phyloP scores from a whole-genome alignment of 2,888 invertebrate species.

The Tetheella fluctuosa region DNA sequence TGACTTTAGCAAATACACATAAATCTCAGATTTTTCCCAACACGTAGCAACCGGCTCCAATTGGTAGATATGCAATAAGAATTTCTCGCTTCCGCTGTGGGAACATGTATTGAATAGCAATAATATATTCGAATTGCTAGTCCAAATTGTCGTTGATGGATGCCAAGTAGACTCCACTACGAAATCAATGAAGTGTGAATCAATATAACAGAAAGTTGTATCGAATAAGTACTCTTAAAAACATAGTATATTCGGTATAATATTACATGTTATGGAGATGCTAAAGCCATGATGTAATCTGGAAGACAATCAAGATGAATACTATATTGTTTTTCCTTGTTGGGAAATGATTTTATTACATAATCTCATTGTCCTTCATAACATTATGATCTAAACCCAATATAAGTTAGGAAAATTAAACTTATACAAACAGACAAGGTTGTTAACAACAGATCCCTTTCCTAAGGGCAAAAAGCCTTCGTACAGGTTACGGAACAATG shows the following conservation, averaged over 20 bases:
- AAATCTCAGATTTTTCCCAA: slow-evolving; percentile 30
- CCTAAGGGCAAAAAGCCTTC: background rate
- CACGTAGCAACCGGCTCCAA: slow-evolving; percentile 28
- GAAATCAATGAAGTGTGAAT: background rate
- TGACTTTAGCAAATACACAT: background rate
- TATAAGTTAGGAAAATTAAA: background rate
- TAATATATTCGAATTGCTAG: slow-evolving; percentile 3
- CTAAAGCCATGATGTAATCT: no score
- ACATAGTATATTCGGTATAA: background rate
- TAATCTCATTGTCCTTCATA: no score
- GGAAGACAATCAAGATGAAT: no score
- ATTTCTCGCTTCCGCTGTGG: slow-evolving; percentile 2
- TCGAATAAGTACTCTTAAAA: background rate
- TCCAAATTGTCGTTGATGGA: slow-evolving; percentile 9
- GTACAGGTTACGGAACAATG: background rate
- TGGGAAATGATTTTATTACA: no score
- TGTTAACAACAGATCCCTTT: background rate
- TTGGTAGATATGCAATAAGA: slow-evolving; percentile 43
- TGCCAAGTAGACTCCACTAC: background rate
- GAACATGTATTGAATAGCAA: slow-evolving; percentile 10
- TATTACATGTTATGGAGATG: no score
- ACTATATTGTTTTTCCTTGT: no score
- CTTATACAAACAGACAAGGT: background rate
- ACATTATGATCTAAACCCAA: no score
- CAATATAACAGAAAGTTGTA: background rate